phyloP scores from a whole-genome alignment of 2,113 vertebrate species.

The Rissa tridactyla region DNA sequence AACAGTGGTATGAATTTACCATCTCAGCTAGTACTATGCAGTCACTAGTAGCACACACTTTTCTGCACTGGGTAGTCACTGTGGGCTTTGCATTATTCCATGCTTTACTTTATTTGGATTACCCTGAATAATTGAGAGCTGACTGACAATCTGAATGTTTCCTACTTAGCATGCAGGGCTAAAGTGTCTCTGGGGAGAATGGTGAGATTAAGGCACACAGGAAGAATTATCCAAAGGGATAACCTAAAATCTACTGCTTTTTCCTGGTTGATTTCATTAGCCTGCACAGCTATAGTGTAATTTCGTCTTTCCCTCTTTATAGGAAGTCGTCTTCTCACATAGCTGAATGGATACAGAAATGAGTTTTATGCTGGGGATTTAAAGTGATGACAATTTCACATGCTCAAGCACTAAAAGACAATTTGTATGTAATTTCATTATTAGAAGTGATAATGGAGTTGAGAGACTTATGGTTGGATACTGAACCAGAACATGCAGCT shows the following conservation, averaged over 20 bases:
- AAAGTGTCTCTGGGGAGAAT: conserved; percentile 17
- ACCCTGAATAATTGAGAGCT: not conserved
- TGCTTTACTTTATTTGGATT: not conserved
- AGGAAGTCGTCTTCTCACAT: not conserved
- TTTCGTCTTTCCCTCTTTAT: not conserved
- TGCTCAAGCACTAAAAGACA: conserved; percentile 14
- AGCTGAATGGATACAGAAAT: not conserved
- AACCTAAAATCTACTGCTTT: not conserved
- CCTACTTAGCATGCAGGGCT: not conserved
- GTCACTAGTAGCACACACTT: not conserved
- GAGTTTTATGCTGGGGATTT: not conserved
- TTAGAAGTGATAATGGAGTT: conserved; percentile 26
- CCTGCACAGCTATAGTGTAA: not conserved
- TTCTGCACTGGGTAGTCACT: not conserved
- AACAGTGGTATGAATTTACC: not conserved
- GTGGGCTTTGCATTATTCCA: not conserved
- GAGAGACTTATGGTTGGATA: not conserved
- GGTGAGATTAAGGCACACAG: conserved; percentile 7
- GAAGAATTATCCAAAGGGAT: conserved; percentile 36
- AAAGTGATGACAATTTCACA: conserved; percentile 27
- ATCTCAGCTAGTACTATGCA: not conserved
- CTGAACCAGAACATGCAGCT: conserved; percentile 28
- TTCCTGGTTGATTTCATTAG: not conserved
- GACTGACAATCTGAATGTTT: not conserved
- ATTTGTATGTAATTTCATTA: conserved; percentile 49